Evolutionary conservation across 1,140 invertebrate genomes (phyloP).

Genomic region (Dendroctonus ponderosae): DNA sequence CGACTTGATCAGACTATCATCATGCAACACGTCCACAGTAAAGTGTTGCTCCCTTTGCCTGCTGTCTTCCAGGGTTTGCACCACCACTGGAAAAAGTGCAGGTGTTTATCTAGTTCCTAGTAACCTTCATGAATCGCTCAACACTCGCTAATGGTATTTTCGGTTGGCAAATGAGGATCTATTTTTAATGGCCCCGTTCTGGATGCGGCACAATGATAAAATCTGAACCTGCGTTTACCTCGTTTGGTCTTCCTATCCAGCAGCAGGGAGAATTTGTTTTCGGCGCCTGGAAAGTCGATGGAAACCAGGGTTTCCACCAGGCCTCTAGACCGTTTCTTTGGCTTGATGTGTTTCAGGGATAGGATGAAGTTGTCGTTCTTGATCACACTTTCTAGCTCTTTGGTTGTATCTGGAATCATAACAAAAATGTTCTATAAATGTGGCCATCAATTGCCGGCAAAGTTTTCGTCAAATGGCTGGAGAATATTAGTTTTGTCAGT

Average conservation of each 20-base stretch:
- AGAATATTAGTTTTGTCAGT: too few species aligned
- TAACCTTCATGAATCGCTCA: too few species aligned
- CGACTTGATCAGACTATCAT: conserved; percentile 53
- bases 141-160: too few species aligned
- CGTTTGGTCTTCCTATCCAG: conserved; percentile 63
- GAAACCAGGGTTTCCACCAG: conserved; percentile 63
- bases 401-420: conserved; percentile 39
- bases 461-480: too few species aligned
- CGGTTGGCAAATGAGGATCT: background rate
- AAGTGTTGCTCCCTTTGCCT: conserved; percentile 54
- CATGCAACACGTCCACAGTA: conserved; percentile 54
- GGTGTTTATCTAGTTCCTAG: too few species aligned
- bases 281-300: conserved; percentile 61
- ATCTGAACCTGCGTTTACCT: conserved; percentile 53
- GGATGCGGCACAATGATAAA: background rate
- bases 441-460: background rate
- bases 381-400: conserved; percentile 58
- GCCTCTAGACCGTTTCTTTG: conserved; percentile 54
- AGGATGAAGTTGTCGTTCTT: conserved; percentile 62
- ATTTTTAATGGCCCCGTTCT: conserved; percentile 6
- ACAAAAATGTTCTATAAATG: background rate
- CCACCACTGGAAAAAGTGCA: conserved; percentile 54
- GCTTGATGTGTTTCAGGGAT: conserved; percentile 61
- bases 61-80: conserved; percentile 58
- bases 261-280: conserved; percentile 64